Evolutionary conservation across 2,113 vertebrate species (phyloP).

Genomic region (human): GRCh38 chr12:128070001-128070500

Average conservation of each 20-base stretch:
- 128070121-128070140: neutral
- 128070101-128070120: neutral
- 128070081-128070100: rapidly evolving
- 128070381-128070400: neutral
- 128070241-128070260: neutral
- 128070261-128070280: neutral
- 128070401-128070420: too few species aligned
- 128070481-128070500: too few species aligned
- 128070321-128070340: rapidly evolving
- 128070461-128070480: too few species aligned
- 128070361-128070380: too few species aligned
- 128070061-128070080: too few species aligned
- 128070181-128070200: neutral
- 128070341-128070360: rapidly evolving
- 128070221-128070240: too few species aligned
- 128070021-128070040: too few species aligned
- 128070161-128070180: rapidly evolving
- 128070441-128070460: too few species aligned
- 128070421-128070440: too few species aligned
- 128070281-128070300: rapidly evolving
- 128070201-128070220: neutral
- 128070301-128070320: neutral
- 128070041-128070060: neutral
- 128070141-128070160: neutral
- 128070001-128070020: rapidly evolving